These are phyloP conservation scores for Thelaira solivaga DNA, from an alignment of 2,888 invertebrate genomes.

Conservation along the genomic window DNA sequence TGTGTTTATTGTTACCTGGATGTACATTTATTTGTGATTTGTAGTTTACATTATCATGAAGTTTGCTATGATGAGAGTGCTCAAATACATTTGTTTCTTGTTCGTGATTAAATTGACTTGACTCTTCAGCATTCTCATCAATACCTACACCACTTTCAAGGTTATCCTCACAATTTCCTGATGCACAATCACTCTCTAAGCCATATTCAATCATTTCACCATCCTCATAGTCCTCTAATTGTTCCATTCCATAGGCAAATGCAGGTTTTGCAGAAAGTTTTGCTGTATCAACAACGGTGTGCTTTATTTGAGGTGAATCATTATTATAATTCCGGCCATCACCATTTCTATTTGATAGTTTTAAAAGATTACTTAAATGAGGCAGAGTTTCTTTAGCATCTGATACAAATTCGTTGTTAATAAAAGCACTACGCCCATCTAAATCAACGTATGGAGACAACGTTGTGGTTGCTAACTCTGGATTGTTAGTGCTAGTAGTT, in stretches of 20 bases:
- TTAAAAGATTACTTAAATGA: slow-evolving; percentile 68
- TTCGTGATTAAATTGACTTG: background rate
- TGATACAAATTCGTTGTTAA: slow-evolving; percentile 70
- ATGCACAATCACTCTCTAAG: slow-evolving; percentile 40
- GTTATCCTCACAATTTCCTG: slow-evolving; percentile 61
- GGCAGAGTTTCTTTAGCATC: slow-evolving; percentile 64
- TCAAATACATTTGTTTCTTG: background rate
- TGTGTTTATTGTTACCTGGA: background rate
- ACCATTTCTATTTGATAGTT: slow-evolving; percentile 68
- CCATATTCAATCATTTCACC: slow-evolving; percentile 62
- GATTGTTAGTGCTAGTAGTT: background rate
- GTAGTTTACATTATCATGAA: background rate
- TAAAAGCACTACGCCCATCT: slow-evolving; percentile 70
- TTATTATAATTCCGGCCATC: slow-evolving; percentile 58
- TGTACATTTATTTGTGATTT: background rate
- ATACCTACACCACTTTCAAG: slow-evolving; percentile 63
- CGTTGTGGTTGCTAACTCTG: slow-evolving; percentile 4
- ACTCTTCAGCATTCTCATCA: slow-evolving; percentile 56
- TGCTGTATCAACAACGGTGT: background rate
- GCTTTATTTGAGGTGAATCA: slow-evolving; percentile 22
- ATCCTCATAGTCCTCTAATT: slow-evolving; percentile 56
- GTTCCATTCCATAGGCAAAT: background rate
- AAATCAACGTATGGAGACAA: slow-evolving; percentile 54
- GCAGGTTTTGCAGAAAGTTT: slow-evolving; percentile 23
- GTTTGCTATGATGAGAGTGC: background rate